These are phyloP conservation scores for Dendrolimus kikuchii DNA, from an alignment of 1,140 invertebrate genomes.

Conservation along the genomic window DNA sequence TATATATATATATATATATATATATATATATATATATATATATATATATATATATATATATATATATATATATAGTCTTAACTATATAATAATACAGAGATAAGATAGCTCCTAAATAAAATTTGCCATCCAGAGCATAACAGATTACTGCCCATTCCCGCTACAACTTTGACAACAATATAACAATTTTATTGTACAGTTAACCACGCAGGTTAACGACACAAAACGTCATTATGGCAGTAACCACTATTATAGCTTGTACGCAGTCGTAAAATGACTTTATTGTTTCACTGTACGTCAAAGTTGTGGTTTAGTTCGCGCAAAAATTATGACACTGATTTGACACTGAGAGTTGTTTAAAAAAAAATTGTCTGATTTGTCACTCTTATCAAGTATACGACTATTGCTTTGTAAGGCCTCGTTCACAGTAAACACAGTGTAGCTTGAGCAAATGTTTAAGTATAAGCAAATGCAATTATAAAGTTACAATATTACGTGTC, in stretches of 20 bases:
- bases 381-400: too few species aligned
- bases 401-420: too few species aligned
- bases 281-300: slow-evolving; percentile 4
- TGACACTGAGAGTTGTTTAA: too few species aligned
- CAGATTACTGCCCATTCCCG: slow-evolving; percentile 42
- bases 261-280: slow-evolving; percentile 7
- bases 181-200: slow-evolving; percentile 21
- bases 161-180: slow-evolving; percentile 39
- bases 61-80: slow-evolving; percentile 5
- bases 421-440: too few species aligned
- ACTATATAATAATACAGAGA: too few species aligned
- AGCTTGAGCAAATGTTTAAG: too few species aligned
- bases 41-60: slow-evolving; percentile 10
- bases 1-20: slow-evolving; percentile 4
- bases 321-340: too few species aligned
- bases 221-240: slow-evolving; percentile 7
- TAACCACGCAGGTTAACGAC: slow-evolving; percentile 13
- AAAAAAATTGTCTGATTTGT: too few species aligned
- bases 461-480: too few species aligned
- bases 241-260: not conserved
- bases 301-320: not conserved
- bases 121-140: slow-evolving; percentile 61
- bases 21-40: slow-evolving; percentile 1
- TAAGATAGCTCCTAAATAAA: slow-evolving; percentile 3
- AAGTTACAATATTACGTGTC: too few species aligned